Percentiles rank a stretch among this genome's conserved stretches.
These are phyloP conservation scores for Drosophila santomea DNA, from an alignment of 1,140 invertebrate genomes.

Conservation along the genomic window DNA sequence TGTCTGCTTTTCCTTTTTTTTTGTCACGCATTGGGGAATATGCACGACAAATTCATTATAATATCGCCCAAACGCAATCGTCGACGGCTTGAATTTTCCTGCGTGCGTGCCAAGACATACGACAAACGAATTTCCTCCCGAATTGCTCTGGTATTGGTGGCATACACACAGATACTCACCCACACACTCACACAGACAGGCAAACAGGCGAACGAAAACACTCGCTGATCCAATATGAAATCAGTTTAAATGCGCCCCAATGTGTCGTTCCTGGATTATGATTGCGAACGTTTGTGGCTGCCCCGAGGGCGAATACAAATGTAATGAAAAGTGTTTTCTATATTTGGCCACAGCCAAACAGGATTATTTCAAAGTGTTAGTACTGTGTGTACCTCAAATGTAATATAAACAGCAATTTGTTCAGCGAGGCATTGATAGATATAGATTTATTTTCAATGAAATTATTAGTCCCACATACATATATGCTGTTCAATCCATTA, in stretches of 20 bases:
- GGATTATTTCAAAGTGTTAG: neutral
- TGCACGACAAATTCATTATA: constrained; percentile 80
- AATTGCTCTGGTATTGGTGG: constrained; percentile 23
- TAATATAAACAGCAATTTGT: neutral
- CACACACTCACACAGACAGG: too few relatives aligned
- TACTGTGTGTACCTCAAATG: neutral
- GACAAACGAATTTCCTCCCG: constrained; percentile 54
- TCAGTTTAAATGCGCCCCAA: constrained; percentile 80
- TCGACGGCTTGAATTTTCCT: constrained; percentile 47
- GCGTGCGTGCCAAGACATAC: constrained; percentile 75
- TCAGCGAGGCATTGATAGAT: neutral
- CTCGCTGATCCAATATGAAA: constrained; percentile 68
- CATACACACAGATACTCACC: constrained; percentile 9
- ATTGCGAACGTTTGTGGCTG: constrained; percentile 50
- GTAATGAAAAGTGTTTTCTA: constrained; percentile 17
- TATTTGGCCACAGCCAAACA: neutral
- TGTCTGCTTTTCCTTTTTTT: constrained; percentile 10
- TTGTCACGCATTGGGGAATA: constrained; percentile 45
- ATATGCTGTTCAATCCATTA: neutral
- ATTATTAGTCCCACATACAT: neutral
- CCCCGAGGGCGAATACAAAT: constrained; percentile 31
- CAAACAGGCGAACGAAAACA: constrained; percentile 1
- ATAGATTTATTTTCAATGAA: neutral
- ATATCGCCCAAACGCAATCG: constrained; percentile 49
- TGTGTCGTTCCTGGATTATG: constrained; percentile 78